A percentile compares a stretch with the other conserved stretches of the same genome.
phyloP scores from a whole-genome alignment of 2,888 invertebrate species.

The Lacanobia wlatinum region DNA sequence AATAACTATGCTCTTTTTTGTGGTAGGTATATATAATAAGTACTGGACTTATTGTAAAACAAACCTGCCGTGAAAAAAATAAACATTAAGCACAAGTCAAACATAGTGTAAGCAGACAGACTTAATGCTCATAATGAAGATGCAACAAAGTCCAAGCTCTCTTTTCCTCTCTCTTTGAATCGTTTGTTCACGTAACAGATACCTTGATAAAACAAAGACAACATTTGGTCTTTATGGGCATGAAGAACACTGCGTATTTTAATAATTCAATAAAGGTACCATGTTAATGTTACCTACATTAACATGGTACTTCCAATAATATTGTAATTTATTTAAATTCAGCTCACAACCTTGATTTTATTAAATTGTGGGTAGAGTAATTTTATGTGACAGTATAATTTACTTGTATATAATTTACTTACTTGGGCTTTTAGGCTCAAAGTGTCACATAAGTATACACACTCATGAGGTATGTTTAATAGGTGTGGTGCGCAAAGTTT shows the following conservation, averaged over 20 bases:
- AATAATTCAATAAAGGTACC: constrained; percentile 5
- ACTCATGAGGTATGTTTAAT: constrained; percentile 12
- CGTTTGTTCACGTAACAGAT: not conserved
- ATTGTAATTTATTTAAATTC: constrained; percentile 50
- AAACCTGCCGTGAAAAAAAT: no score
- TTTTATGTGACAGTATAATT: constrained; percentile 38
- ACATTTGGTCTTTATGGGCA: not conserved
- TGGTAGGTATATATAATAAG: no score
- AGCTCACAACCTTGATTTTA: constrained; percentile 30
- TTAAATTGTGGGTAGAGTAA: constrained; percentile 39
- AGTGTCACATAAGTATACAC: constrained; percentile 4
- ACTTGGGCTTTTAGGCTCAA: constrained; percentile 50
- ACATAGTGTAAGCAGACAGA: no score
- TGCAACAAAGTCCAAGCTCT: not conserved
- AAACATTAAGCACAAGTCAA: no score
- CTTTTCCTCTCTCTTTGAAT: not conserved
- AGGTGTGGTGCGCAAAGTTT: not conserved
- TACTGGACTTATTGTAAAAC: no score
- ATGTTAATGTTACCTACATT: constrained; percentile 9
- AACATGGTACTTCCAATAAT: constrained; percentile 18
- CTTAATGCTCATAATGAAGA: no score
- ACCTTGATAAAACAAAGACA: not conserved
- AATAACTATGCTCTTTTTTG: no score
- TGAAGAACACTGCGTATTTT: not conserved
- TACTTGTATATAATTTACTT: constrained; percentile 46